Percentiles rank a stretch among this genome's conserved stretches.
phyloP scores from a whole-genome alignment of 2,888 invertebrate species.

The Lasioglossum malachurum region DNA sequence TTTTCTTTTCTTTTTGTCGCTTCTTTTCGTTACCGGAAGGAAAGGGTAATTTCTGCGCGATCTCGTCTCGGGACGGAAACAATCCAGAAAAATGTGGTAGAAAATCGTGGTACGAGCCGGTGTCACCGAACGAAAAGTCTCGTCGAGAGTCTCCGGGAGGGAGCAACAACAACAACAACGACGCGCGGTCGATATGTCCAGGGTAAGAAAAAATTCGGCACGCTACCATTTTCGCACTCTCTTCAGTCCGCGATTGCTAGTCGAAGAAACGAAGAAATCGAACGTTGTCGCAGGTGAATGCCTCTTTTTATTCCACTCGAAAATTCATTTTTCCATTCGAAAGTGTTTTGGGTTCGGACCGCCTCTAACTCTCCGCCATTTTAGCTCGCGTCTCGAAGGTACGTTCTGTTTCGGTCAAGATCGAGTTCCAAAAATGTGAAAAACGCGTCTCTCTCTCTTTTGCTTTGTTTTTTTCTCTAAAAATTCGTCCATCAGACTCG shows the following conservation, averaged over 20 bases:
- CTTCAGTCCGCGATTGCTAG: conserved; percentile 64
- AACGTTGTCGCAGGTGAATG: conserved; percentile 58
- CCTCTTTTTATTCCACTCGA: not conserved
- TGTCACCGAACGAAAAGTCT: conserved; percentile 53
- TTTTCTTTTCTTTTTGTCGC: not conserved
- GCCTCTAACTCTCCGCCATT: not conserved
- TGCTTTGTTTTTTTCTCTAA: conserved; percentile 4
- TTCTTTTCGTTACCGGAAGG: not conserved
- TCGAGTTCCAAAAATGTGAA: conserved; percentile 23
- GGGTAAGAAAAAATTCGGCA: conserved; percentile 72
- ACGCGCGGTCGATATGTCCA: conserved; percentile 57
- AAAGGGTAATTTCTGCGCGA: not conserved
- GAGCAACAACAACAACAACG: conserved; percentile 62
- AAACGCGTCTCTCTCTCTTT: not conserved
- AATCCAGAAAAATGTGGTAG: conserved; percentile 19
- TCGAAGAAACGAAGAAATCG: conserved; percentile 69
- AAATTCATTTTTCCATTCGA: not conserved
- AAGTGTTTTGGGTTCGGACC: conserved; percentile 14
- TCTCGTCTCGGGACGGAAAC: conserved; percentile 23
- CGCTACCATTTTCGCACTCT: conserved; percentile 68
- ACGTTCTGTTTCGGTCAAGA: conserved; percentile 14
- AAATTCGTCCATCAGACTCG: not conserved
- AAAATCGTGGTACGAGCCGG: not conserved
- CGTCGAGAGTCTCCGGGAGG: conserved; percentile 57
- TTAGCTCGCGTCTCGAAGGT: not conserved